These are phyloP conservation scores for Triops longicaudatus DNA, from an alignment of 1,140 invertebrate genomes.

Conservation along the genomic window DNA sequence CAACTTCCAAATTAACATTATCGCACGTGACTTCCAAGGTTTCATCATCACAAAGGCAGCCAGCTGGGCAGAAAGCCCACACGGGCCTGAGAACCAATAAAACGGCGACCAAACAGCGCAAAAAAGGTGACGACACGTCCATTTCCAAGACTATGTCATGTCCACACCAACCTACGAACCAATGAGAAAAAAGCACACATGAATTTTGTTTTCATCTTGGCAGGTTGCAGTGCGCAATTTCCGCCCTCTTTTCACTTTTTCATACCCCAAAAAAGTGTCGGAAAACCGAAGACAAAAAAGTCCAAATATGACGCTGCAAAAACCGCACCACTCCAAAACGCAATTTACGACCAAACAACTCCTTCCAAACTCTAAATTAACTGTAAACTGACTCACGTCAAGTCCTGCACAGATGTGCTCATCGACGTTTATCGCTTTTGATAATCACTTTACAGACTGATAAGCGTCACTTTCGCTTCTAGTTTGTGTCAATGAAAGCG, in stretches of 20 bases:
- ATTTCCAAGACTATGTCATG: conserved; percentile 4
- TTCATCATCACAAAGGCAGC: conserved; percentile 78
- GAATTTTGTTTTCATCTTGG: neutral
- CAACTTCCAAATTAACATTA: conserved; percentile 71
- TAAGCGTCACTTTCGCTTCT: too few relatives aligned
- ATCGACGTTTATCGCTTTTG: too few relatives aligned
- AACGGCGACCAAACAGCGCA: conserved; percentile 29
- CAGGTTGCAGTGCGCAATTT: neutral
- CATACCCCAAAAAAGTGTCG: neutral
- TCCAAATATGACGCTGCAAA: neutral
- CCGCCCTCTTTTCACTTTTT: neutral
- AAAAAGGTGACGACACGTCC: conserved; percentile 22
- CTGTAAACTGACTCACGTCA: too few relatives aligned
- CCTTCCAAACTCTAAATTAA: too few relatives aligned
- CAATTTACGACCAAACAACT: too few relatives aligned
- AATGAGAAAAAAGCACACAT: neutral
- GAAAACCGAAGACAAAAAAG: neutral
- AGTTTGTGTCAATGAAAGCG: too few relatives aligned
- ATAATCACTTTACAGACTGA: too few relatives aligned
- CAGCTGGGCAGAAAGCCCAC: conserved; percentile 57
- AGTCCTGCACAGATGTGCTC: too few relatives aligned
- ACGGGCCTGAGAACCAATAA: conserved; percentile 33
- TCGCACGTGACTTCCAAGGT: conserved; percentile 77
- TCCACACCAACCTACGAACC: neutral
- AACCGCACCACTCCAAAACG: too few relatives aligned